phyloP scores from a whole-genome alignment of 1,140 invertebrate genomes.

The roundworm (Caenorhabditis elegans) region WBcel235 BX284605.5:20537501-20538000 shows the following conservation, averaged over 20 bases:
- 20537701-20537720: too few species aligned
- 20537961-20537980: too few species aligned
- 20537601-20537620: conserved; percentile 1
- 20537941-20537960: background rate
- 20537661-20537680: too few species aligned
- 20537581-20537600: conserved; percentile 54
- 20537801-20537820: conserved; percentile 52
- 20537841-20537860: conserved; percentile 60
- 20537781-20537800: conserved; percentile 52
- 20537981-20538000: too few species aligned
- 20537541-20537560: conserved; percentile 55
- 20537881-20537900: conserved; percentile 55
- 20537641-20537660: too few species aligned
- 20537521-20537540: conserved; percentile 61
- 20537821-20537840: conserved; percentile 45
- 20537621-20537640: too few species aligned
- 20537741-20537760: too few species aligned
- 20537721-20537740: background rate
- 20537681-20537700: too few species aligned
- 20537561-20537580: conserved; percentile 60
- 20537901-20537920: conserved; percentile 54
- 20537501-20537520: conserved; percentile 59
- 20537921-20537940: conserved; percentile 29
- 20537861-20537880: conserved; percentile 58
- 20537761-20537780: background rate